Evolutionary conservation across 23 tunicate species (phyloP).

Genomic region (Corella eumyota): DNA sequence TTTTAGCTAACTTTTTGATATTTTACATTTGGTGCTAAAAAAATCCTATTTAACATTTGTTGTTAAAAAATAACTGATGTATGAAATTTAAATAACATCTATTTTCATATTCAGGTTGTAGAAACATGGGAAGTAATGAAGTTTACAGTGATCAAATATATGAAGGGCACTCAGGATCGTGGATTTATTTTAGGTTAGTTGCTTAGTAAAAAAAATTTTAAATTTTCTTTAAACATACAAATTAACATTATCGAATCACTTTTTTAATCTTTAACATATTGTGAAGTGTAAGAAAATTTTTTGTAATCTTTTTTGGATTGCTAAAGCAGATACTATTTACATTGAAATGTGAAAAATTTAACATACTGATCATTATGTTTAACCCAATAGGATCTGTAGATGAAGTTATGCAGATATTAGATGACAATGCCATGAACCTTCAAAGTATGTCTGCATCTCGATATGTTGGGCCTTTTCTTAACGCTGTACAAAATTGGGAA

Average conservation of each 20-base stretch:
- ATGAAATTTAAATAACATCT: no score
- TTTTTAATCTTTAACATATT: neutral
- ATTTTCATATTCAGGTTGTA: no score
- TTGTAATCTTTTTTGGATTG: no score
- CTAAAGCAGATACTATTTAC: no score
- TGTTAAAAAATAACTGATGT: no score
- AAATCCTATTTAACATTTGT: no score
- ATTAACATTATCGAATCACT: neutral
- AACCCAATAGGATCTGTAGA: constrained; percentile 69
- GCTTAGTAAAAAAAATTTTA: neutral
- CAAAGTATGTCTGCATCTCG: constrained; percentile 96
- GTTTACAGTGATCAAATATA: constrained; percentile 71
- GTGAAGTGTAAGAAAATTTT: neutral
- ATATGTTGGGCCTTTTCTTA: constrained; percentile 92
- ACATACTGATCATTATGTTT: neutral
- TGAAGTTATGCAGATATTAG: constrained; percentile 86
- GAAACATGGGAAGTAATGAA: constrained; percentile 97
- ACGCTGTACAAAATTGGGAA: constrained; percentile 89
- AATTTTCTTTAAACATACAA: no score
- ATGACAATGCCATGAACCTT: constrained; percentile 91
- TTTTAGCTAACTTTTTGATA: neutral
- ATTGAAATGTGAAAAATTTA: neutral
- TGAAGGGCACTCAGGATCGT: constrained; percentile 93
- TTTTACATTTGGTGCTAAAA: no score
- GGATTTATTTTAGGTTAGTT: constrained; percentile 84